Evolutionary conservation across 2,797 vertebrate genomes (phyloP).

Genomic region (Australoheros facetus): DNA sequence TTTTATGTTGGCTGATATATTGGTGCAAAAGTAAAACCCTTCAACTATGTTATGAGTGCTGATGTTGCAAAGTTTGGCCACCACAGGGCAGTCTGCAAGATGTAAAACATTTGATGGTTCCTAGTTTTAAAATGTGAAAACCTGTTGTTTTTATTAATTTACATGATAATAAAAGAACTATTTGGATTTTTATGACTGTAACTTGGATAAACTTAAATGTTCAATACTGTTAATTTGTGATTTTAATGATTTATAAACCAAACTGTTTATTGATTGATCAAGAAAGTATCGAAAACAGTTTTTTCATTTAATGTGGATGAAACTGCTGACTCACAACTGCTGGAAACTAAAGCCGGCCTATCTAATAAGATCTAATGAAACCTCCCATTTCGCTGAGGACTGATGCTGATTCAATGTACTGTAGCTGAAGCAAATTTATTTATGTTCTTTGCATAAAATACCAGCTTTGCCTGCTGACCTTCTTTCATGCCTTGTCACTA

Average conservation of each 20-base stretch:
- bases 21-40: background rate
- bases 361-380: background rate
- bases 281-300: background rate
- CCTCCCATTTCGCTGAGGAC: background rate
- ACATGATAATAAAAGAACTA: background rate
- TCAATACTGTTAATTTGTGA: background rate
- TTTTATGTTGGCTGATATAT: background rate
- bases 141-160: background rate
- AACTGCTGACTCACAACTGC: background rate
- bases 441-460: constrained; percentile 7
- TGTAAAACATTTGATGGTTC: too few relatives aligned
- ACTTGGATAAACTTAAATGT: background rate
- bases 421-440: background rate
- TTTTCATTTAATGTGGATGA: background rate
- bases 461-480: background rate
- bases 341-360: background rate
- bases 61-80: background rate
- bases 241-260: background rate
- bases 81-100: background rate
- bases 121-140: background rate
- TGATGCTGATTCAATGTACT: background rate
- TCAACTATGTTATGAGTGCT: background rate
- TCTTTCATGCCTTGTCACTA: background rate
- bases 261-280: background rate
- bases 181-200: background rate